Evolutionary conservation across 1,140 invertebrate genomes (phyloP).

Genomic region (Lamellibrachia luymesi): DNA sequence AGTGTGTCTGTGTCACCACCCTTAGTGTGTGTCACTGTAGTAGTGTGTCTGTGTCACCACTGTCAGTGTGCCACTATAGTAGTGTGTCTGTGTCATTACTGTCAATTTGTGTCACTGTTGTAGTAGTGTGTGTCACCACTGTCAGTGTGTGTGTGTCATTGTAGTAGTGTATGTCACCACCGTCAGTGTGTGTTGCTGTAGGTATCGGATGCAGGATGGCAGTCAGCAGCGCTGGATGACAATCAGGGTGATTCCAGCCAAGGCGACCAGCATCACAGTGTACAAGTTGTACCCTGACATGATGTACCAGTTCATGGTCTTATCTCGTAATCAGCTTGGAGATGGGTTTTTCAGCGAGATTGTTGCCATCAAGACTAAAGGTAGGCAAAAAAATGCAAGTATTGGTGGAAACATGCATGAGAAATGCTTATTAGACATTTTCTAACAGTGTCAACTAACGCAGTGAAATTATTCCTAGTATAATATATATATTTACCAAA

Average conservation of each 20-base stretch:
- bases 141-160: neutral
- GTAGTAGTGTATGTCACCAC: neutral
- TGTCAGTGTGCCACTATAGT: neutral
- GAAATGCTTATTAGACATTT: neutral
- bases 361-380: constrained; percentile 83
- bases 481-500: too few species aligned
- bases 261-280: constrained; percentile 85
- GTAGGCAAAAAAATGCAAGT: constrained; percentile 61
- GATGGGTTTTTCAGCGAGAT: constrained; percentile 93
- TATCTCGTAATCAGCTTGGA: constrained; percentile 89
- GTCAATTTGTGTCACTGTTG: neutral
- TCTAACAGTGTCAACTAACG: neutral
- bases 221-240: constrained; percentile 38
- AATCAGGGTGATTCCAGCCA: constrained; percentile 60
- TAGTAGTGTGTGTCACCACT: neutral
- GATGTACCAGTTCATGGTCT: constrained; percentile 93
- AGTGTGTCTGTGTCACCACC: too few species aligned
- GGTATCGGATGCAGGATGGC: constrained; percentile 15
- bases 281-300: constrained; percentile 85
- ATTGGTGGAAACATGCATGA: neutral
- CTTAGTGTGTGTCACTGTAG: too few species aligned
- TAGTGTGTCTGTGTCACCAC: neutral
- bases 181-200: neutral
- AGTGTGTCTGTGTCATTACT: neutral
- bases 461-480: neutral